Evolutionary conservation across 1,140 invertebrate genomes (phyloP), one percentile per base, ranked within the genome.

Genomic region (Achatina immaculata): DNA sequence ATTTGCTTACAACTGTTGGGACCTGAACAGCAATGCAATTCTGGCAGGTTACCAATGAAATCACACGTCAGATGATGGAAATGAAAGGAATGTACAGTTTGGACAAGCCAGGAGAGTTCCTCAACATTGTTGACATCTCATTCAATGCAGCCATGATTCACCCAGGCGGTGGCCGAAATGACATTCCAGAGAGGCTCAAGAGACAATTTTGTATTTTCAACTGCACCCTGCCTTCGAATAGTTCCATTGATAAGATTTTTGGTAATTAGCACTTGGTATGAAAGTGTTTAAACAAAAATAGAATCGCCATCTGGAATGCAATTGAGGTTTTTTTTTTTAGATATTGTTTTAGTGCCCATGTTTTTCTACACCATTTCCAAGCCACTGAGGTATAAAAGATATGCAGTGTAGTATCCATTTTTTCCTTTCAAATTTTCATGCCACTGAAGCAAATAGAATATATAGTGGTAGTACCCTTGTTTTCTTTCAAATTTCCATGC

Each of bases 61-160:
- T 98, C 78, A 96, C 98, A 0, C 93, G 97, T 7, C 97, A 99
- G 90, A 95, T 96, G 3, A 98, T 99, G 95, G 96, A 98, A 86
- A 98, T 97, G 96, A 95, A 96, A 85, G 97, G 97, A 31, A 98
- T 99, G 92, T 99, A 98, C 88, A 98, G 95, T 86, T 92, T 99
- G 78, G 97, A 99, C 89, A 98, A 98, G 92, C 97, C 97, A 0
- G 97, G 97, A 42, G 97, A 99, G 88, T 99, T 99, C 87, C 96
- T 94, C 0, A 95, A 94, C 6, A 95, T 99, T 82, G 93, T 96
- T 2, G 97, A 99, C 90, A 94, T 99, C 4, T 71, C 96, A 80
- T 89, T 90, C 71, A 92, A 98, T 74, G 96, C 94, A 38, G 96
- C 97, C 16, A 99, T 99, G 97, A 96, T 96, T 58, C 95, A 97